Conservation (phyloP, 2,888 invertebrate species). For the Lottia scabra region DNA sequence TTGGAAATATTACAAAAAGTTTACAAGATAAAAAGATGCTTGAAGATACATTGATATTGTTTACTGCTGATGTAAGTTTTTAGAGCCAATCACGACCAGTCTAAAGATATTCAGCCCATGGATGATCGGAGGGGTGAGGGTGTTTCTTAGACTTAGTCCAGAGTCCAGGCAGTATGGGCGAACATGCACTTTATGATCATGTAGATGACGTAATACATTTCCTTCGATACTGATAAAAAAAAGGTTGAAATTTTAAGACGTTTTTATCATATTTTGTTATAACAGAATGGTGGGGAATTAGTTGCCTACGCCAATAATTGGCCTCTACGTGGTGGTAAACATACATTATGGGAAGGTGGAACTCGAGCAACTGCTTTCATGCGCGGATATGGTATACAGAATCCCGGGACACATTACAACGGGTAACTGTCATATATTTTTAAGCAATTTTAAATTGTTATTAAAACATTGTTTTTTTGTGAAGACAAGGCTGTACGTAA, state of each 20-base stretch:
- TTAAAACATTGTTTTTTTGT: no score
- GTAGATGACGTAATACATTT: no score
- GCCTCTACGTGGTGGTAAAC: slow-evolving; percentile 22
- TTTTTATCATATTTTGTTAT: background rate
- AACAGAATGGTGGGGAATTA: slow-evolving; percentile 62
- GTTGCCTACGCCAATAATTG: slow-evolving; percentile 16
- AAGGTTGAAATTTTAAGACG: no score
- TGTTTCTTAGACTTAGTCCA: no score
- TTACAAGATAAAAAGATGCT: background rate
- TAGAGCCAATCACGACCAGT: no score
- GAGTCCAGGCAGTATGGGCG: no score
- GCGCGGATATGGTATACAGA: slow-evolving; percentile 12
- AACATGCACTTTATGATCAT: no score
- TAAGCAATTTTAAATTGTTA: no score
- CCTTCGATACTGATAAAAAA: no score
- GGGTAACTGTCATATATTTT: slow-evolving; percentile 5
- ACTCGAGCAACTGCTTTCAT: slow-evolving; percentile 25
- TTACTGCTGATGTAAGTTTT: background rate
- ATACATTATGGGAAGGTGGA: slow-evolving; percentile 27
- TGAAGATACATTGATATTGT: background rate
- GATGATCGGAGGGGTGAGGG: no score
- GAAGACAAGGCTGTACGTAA: no score
- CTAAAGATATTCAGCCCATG: no score
- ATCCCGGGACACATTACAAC: slow-evolving; percentile 15
- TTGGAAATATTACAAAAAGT: background rate